These are phyloP conservation scores for Tachystola acroxantha DNA, from an alignment of 2,888 invertebrate species.

Conservation along the genomic window DNA sequence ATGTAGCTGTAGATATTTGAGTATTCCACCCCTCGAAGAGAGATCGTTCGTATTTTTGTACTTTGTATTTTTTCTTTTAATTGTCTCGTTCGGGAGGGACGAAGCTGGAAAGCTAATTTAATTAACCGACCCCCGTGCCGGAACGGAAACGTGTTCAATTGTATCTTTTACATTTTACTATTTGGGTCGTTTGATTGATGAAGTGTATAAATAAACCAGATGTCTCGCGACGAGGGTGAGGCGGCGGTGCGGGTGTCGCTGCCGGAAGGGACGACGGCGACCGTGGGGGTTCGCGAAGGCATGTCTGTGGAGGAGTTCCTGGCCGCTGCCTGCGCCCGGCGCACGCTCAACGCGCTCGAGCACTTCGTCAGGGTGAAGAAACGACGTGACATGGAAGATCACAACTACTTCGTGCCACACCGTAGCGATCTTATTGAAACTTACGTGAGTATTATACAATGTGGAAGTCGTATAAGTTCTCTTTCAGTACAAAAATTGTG, in stretches of 20 bases:
- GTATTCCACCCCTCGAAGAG: background rate
- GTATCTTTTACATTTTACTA: background rate
- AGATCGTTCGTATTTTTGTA: background rate
- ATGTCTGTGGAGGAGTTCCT: conserved; percentile 98
- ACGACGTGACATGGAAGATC: conserved; percentile 95
- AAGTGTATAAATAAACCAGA: conserved; percentile 62
- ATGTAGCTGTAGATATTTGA: background rate
- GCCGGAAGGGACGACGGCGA: conserved; percentile 90
- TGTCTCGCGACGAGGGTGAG: conserved; percentile 92
- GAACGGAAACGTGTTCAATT: background rate
- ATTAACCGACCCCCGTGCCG: background rate
- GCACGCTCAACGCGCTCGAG: conserved; percentile 95
- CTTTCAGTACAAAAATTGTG: too few species aligned
- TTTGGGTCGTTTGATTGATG: background rate
- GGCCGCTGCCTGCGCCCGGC: conserved; percentile 93
- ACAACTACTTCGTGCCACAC: conserved; percentile 97
- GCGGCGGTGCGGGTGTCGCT: conserved; percentile 93
- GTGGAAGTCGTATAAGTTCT: too few species aligned
- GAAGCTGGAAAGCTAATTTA: background rate
- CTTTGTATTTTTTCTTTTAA: background rate
- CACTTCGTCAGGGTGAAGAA: conserved; percentile 97
- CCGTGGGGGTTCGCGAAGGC: conserved; percentile 91
- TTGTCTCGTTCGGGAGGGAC: background rate
- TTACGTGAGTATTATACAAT: conserved; percentile 87
- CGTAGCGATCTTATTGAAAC: conserved; percentile 96